A percentile compares a stretch with the other conserved stretches of the same genome.
Evolutionary conservation across 2,113 vertebrate species (phyloP).

Genomic region (Rhineura floridana): DNA sequence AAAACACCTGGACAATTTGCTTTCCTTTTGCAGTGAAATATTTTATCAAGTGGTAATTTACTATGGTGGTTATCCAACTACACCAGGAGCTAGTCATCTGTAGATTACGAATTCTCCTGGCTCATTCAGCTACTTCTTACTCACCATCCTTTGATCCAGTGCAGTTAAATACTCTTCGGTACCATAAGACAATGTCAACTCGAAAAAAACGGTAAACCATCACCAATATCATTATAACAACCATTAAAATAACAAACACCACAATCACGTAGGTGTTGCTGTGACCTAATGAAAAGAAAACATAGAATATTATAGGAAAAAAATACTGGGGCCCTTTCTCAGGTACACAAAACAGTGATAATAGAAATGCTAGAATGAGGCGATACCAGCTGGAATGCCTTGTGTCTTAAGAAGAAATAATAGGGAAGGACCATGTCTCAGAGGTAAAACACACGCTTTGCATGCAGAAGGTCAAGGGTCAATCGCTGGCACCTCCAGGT

Average conservation of each 20-base stretch:
- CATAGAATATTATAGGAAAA: not conserved
- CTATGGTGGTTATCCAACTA: not conserved
- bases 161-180: conserved; percentile 61
- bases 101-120: not conserved
- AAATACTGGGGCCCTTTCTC: not conserved
- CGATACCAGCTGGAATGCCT: not conserved
- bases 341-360: not conserved
- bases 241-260: conserved; percentile 63
- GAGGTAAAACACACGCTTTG: not conserved
- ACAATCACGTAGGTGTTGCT: conserved; percentile 38
- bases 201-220: conserved; percentile 67
- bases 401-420: not conserved
- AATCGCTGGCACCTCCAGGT: too few species aligned
- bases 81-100: not conserved
- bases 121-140: conserved; percentile 40
- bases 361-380: not conserved
- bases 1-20: not conserved
- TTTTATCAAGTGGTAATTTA: not conserved
- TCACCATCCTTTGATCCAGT: conserved; percentile 68
- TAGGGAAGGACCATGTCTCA: not conserved
- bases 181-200: conserved; percentile 67
- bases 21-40: not conserved
- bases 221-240: conserved; percentile 42
- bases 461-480: too few species aligned
- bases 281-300: conserved; percentile 57